Base-by-base conservation (phyloP, 2,113 vertebrate genomes). In the Melanocharis versteri region DNA sequence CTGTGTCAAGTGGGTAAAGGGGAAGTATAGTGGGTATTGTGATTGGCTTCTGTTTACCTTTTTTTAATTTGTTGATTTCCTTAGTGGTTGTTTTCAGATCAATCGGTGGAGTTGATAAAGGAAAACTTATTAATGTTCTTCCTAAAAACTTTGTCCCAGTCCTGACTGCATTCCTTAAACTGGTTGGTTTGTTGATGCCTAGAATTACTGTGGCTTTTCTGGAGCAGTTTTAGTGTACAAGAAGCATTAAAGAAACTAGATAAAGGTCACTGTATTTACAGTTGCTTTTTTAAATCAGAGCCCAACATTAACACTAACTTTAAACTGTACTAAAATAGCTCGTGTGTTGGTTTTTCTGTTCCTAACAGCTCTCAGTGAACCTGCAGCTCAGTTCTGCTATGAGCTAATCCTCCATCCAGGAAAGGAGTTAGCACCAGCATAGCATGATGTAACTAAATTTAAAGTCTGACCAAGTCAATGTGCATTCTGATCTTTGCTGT, bases 371-470 rank as follows among this genome's bases (percentile, higher is more conserved):
- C 79, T 94, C 35, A 58, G 75, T 88, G 86, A 93, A 65, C 64
- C 37, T 42, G 50, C 33, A 76, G 33, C 71, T 66, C 84, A 94
- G 45, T 88, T 94, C 75, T 96, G 68, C 56, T 68, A 35, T 92
- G 75, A 51, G 62, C 58, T 93, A 80, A 88, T 96, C 88, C 58
- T 92, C 42, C 75, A 62, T 23, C 24, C 50, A 86, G 68, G 47
- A 85, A 65, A 80, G 35, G 51, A 80, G 64, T 80, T 94, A 83
- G 62, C 47, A 86, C 15, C 39, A 90, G 75, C 30, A 68, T 50
- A 88, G 51, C 28, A 47, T 77, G 60, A 86, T 90, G 76, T 92
- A 92, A 90, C 87, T 96, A 92, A 96, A 80, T 88, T 94, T 96
- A 86, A 96, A 91, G 68, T 83, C 87, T 96, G 90, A 95, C 76